phyloP scores from a whole-genome alignment of 2,888 invertebrate genomes.

The Apodemia duryi region DNA sequence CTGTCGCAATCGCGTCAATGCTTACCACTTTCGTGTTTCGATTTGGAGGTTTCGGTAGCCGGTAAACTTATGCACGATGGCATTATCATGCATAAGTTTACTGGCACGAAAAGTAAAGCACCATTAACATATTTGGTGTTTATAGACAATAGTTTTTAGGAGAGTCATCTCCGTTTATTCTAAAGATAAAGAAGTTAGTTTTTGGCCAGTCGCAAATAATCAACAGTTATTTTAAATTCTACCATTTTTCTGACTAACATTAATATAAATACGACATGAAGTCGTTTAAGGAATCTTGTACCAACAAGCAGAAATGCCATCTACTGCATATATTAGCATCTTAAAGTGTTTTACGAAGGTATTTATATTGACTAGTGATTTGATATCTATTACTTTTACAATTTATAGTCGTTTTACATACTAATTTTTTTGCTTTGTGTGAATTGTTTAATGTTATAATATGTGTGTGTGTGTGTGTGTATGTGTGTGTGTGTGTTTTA shows the following conservation, averaged over 20 bases:
- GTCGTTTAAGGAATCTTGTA: constrained; percentile 18
- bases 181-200: background rate
- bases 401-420: background rate
- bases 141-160: no score
- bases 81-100: no score
- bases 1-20: no score
- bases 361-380: background rate
- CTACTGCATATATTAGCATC: constrained; percentile 20
- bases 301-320: constrained; percentile 13
- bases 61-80: no score
- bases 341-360: background rate
- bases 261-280: background rate
- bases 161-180: no score
- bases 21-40: no score
- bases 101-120: no score
- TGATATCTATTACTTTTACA: background rate
- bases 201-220: background rate
- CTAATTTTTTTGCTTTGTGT: background rate
- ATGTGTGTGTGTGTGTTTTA: no score
- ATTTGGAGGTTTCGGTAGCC: no score
- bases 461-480: no score
- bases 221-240: background rate
- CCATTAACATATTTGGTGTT: no score
- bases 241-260: background rate
- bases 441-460: no score